Evolutionary conservation across 2,888 invertebrate species (phyloP), one percentile per base, ranked within the genome.

Genomic region (Calliopum simillimum): DNA sequence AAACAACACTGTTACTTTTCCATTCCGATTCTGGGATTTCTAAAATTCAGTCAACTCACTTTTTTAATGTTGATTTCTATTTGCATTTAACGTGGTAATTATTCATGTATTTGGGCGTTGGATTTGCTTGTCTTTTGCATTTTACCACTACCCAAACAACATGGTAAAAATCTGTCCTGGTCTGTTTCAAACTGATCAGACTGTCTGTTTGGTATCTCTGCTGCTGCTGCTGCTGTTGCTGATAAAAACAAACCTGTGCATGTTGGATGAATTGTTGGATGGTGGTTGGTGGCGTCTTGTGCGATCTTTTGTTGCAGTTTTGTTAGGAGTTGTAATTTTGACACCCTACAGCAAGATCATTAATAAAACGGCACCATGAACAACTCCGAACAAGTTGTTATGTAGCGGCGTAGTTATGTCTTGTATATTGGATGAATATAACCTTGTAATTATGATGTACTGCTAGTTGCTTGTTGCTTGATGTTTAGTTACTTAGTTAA

Each of bases 101-200:
- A 68, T 68, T 68, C 64, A 68, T 61, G 65, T 53, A 51, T 69
- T 71, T 71, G 62, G 65, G 71, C 69, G 65, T 71, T 69, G 46
- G 68, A 66, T 59, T 41, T 44, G 61, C 61, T 64, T 65, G 51
- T 65, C 47, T 33, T 33, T 33, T 8, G 33, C 33, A 33, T 33
- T 33, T n/a, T 33, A 33, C 8, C 33, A 33, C 3, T 8, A 8
- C 4, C 2, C 5, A 33, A 33, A 33, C 33, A 33, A 33, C 33
- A 33, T 8, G 33, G 33, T 8, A 33, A 8, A 8, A 33, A 33
- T 33, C 33, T 33, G 33, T 0, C 8, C 33, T 6, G 33, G 33
- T 33, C 33, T 33, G 33, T 2, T 33, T 33, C 33, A 33, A 33
- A 33, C 33, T 33, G 33, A 33, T 33, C 33, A 33, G 5, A 33